A percentile compares a stretch with the other conserved stretches of the same genome.
Evolutionary conservation across 2,888 invertebrate species (phyloP).

Genomic region (Drosophila lutescens): DNA sequence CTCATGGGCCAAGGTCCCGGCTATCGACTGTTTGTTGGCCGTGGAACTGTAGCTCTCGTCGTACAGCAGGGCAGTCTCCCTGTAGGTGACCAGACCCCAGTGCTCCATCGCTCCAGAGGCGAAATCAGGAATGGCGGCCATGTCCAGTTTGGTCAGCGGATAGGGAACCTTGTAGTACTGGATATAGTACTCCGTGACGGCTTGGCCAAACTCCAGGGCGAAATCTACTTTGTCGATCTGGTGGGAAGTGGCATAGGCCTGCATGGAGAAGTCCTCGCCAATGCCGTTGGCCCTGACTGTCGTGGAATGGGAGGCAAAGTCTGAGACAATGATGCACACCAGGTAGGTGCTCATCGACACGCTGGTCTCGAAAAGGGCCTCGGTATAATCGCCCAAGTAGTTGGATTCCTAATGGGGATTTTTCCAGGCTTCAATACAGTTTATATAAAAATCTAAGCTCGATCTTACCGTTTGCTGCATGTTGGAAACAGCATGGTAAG

Average conservation of each 20-base stretch:
- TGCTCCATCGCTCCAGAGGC: constrained; percentile 95
- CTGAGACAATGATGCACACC: constrained; percentile 95
- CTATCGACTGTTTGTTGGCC: constrained; percentile 90
- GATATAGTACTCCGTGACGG: constrained; percentile 92
- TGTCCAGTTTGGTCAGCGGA: constrained; percentile 92
- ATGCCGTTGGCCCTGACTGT: constrained; percentile 85
- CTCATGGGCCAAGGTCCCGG: constrained; percentile 94
- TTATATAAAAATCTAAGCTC: too few species aligned
- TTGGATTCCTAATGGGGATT: constrained; percentile 27
- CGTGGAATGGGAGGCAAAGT: constrained; percentile 87
- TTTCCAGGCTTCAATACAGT: too few species aligned
- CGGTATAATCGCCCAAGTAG: constrained; percentile 85
- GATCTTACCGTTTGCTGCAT: constrained; percentile 54
- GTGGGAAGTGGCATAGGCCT: constrained; percentile 90
- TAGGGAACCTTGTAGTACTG: constrained; percentile 92
- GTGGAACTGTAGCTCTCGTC: constrained; percentile 90
- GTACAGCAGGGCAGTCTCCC: constrained; percentile 93
- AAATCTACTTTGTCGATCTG: constrained; percentile 91
- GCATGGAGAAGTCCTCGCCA: constrained; percentile 87
- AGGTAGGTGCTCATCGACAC: constrained; percentile 97
- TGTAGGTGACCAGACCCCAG: constrained; percentile 96
- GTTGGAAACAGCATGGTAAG: constrained; percentile 92
- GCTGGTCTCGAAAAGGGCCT: constrained; percentile 90
- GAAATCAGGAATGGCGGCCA: constrained; percentile 83
- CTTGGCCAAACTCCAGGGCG: constrained; percentile 89